Evolutionary conservation across 2,113 vertebrate genomes (phyloP).

Genomic region (Cairina moschata): DNA sequence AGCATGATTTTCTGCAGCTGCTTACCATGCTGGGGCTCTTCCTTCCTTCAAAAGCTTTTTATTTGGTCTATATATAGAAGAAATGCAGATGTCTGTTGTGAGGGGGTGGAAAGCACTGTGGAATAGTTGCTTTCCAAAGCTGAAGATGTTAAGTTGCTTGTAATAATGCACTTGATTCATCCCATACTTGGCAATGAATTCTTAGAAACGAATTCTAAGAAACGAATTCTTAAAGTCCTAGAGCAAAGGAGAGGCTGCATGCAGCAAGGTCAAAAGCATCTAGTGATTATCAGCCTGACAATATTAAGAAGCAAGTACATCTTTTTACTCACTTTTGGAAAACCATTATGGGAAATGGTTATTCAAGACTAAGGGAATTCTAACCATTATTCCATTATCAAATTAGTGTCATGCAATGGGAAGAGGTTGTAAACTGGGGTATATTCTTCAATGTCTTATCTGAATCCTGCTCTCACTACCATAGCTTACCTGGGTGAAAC

Average conservation of each 20-base stretch:
- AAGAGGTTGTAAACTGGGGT: background rate
- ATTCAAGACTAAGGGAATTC: background rate
- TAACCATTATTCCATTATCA: background rate
- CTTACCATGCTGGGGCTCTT: background rate
- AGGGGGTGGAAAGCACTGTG: background rate
- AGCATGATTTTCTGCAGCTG: background rate
- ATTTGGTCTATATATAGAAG: background rate
- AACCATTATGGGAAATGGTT: background rate
- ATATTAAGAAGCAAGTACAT: background rate
- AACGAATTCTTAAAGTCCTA: background rate
- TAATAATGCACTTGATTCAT: slow-evolving; percentile 3
- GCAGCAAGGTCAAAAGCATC: background rate
- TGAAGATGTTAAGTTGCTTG: background rate
- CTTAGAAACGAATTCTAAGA: background rate
- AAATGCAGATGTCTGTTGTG: slow-evolving; percentile 42
- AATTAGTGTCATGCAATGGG: background rate
- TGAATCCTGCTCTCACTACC: background rate
- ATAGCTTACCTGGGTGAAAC: background rate
- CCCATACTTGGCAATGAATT: background rate
- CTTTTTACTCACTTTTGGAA: background rate
- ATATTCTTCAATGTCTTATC: background rate
- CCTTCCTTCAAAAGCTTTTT: background rate
- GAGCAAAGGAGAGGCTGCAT: background rate
- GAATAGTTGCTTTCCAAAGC: background rate
- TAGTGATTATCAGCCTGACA: background rate